These are phyloP conservation scores for Lymantria dispar DNA, from an alignment of 2,888 invertebrate genomes.

Conservation along the genomic window DNA sequence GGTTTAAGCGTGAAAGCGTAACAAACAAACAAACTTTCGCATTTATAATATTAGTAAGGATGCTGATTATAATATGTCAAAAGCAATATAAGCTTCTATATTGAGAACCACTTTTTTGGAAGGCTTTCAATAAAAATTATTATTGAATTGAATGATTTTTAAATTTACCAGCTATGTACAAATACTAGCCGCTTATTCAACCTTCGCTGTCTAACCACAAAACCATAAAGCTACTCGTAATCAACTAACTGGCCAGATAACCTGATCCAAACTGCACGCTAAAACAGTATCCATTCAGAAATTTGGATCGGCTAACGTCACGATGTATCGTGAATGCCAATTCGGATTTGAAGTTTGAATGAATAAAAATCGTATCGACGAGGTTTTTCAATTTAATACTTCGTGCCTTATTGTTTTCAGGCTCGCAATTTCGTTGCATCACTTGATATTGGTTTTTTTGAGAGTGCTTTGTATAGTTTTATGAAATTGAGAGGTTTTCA, in stretches of 20 bases:
- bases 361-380: constrained; percentile 18
- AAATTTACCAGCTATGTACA: no score
- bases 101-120: no score
- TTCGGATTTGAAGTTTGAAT: constrained; percentile 27
- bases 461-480: constrained; percentile 5
- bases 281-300: constrained; percentile 28
- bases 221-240: neutral
- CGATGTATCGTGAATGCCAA: constrained; percentile 17
- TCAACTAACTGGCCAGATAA: constrained; percentile 6
- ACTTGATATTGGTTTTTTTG: constrained; percentile 17
- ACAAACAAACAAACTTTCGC: no score
- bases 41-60: no score
- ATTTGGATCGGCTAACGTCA: constrained; percentile 27
- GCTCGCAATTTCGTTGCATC: constrained; percentile 9
- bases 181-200: no score
- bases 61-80: no score
- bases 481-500: neutral
- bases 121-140: no score
- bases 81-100: no score
- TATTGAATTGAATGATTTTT: no score
- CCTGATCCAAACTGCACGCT: constrained; percentile 10
- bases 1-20: no score
- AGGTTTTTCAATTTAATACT: constrained; percentile 18
- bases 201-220: neutral
- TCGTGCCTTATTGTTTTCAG: constrained; percentile 22